Evolutionary conservation across 2,113 vertebrate genomes (phyloP), one percentile per base, ranked within the genome.

Genomic region (Dipodomys merriami): DNA sequence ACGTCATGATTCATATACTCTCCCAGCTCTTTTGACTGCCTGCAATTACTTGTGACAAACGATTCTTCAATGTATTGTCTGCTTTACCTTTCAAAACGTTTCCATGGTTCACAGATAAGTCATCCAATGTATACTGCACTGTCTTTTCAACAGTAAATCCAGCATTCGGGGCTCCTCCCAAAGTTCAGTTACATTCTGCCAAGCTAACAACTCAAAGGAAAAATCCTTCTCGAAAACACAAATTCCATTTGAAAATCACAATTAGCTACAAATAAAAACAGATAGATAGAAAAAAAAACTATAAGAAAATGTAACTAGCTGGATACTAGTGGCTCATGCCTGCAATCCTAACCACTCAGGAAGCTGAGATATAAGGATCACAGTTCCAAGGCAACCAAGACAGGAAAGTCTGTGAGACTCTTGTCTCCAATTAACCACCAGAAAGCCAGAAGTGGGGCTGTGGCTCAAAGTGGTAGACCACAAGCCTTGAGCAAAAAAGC

Each of bases 1-100:
- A 98, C 91, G 22, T 97, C 97, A 97, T 98, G 97, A 98, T 98
- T 98, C 97, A 97, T 98, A 96, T 83, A 97, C 97, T 97, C 96
- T 94, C 93, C 89, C 94, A 96, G 97, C 94, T 97, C 97, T 97
- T 97, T 94, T 97, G 96, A 97, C 96, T 97, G 97, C 97, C 97
- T 96, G 96, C 96, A 97, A 97, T 98, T 97, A 98, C 96, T 96
- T 92, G 91, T 98, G 97, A 98, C 98, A 98, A 97, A 98, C 93
- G 97, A 97, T 97, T 98, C 97, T 97, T 98, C 97, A 90, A 95
- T 96, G 97, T 97, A 97, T 96, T 97, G 90, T 97, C 97, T 97
- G 97, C 94, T 96, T 97, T 97, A 98, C 97, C 97, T 98, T 98
- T 97, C 97, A 97, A 97, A 98, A 97, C 79, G 96, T 98, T 98